Conservation (phyloP, 2,113 vertebrate species). For the Paedocypris sp. region DNA sequence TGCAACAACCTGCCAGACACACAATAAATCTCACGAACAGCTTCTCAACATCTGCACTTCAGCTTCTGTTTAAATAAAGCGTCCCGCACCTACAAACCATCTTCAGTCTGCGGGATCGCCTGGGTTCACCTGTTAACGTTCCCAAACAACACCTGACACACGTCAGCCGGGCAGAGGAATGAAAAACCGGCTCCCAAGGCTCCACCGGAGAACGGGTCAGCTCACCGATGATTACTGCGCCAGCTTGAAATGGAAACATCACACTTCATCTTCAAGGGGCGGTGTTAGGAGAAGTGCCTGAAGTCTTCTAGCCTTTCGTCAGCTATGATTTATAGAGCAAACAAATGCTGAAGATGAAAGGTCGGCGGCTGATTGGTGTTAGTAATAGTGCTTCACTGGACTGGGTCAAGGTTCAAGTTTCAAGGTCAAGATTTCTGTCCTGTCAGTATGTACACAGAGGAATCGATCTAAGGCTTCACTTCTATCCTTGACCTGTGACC, state of each 20-base stretch:
- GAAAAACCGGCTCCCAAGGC: slow-evolving; percentile 5
- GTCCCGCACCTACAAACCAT: not conserved
- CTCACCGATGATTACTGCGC: not conserved
- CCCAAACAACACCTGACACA: slow-evolving; percentile 8
- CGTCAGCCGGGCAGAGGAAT: not conserved
- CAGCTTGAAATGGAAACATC: slow-evolving; percentile 6
- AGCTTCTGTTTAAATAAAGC: not conserved
- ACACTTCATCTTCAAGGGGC: not conserved
- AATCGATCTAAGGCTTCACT: no score
- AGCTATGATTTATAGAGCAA: not conserved
- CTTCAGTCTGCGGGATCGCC: not conserved
- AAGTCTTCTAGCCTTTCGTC: not conserved
- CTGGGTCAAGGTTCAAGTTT: no score
- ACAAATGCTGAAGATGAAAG: no score
- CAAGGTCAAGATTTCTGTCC: no score
- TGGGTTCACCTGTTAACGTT: slow-evolving; percentile 4
- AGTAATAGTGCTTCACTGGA: no score
- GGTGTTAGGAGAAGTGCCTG: not conserved
- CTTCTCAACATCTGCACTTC: not conserved
- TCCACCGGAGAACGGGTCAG: slow-evolving; percentile 2
- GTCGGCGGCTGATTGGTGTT: no score
- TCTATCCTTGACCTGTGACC: no score
- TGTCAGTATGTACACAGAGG: no score
- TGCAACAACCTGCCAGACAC: slow-evolving; percentile 3
- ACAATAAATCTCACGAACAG: not conserved